Base-by-base conservation (phyloP, 2,888 invertebrate species). In the Pseudococcus jackbeardsleyi region DNA sequence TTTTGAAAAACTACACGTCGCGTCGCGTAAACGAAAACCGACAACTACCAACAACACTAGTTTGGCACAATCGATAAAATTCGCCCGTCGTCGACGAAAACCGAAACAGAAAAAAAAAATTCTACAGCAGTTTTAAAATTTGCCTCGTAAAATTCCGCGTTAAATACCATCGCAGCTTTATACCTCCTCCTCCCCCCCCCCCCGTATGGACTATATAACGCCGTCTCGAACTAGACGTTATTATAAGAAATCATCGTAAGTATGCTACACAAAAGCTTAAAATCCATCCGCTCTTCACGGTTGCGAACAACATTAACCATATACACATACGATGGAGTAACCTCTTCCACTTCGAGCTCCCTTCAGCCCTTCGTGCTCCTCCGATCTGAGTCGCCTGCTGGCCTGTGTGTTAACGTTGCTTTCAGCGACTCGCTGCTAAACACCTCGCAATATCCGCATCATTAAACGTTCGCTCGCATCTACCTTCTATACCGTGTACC, bases 401-500 rank as follows among this genome's bases (percentile, higher is more conserved):
- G 54, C 54, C 54, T n/a, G 54, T n/a, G 54, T n/a, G 54, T 54
- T n/a, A 54, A 54, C 17, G n/a, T 26, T 68, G 6, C 68, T 68
- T 68, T 68, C 68, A 26, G 68, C 68, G 5, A 68, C 68, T 68
- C 68, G 68, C 26, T 68, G 68, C 68, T 68, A 68, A 68, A 68
- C 68, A 68, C 68, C 68, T 68, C 68, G 26, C 68, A 68, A 68
- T 68, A 68, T 68, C 68, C 68, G 68, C 68, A 26, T 68, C 68
- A 68, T 68, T 68, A 68, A 68, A 26, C 68, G 68, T 68, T 68
- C 68, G 26, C 68, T 68, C 68, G 12, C 68, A 68, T 68, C 68
- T 68, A 68, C 48, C 15, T 11, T 33, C 26, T 33, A 33, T 68
- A 68, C 48, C 15, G 0, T 33, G 1, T 33, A 33, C 26, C 26